Base-by-base conservation (phyloP, 2,888 invertebrate species). In the Acleris laterana region DNA sequence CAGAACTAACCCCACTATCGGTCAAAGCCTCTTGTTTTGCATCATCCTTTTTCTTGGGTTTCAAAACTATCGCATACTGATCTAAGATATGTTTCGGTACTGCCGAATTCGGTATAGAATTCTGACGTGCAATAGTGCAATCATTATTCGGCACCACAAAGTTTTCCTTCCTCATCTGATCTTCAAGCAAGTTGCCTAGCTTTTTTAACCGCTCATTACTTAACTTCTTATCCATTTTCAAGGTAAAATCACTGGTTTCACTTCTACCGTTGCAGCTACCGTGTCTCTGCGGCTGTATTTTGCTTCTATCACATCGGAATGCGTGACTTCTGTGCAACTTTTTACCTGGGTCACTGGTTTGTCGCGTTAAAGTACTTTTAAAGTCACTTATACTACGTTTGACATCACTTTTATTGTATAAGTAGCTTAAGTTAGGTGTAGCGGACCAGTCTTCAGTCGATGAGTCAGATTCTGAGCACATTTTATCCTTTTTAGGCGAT, bases 311-410 rank as follows among this genome's bases (percentile, higher is more conserved):
- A 70, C 94, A 93, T 1, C 94, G 85, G 71, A 94, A 94, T 0
- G 94, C 94, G 72, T 94, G 94, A 62, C 93, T 94, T 50, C 94
- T 80, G 50, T 94, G 94, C n/a, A 94, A 81, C 71, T 94, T 94
- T 65, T 93, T 94, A 0, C 92, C 89, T 0, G 94, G 93, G 70
- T 94, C 94, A 71, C 93, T 94, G 1, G 76, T 79, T 72, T 94
- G 94, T 0, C 94, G 79, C 0, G 89, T 79, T 7, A 94, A 71
- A 7, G 81, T 71, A 38, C 85, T 86, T 73, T 89, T 92, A 0
- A 82, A 71, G 2, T 89, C 88, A 73, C 82, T 83, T 1, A 72
- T 68, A 68, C 75, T 81, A 1, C 81, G 77, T 72, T 85, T 89
- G 0, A 87, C 79, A 20, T 90, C 90, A 69, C 70, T 78, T 78